These are phyloP conservation scores for Triops longicaudatus DNA, from an alignment of 1,140 invertebrate species.

Conservation along the genomic window DNA sequence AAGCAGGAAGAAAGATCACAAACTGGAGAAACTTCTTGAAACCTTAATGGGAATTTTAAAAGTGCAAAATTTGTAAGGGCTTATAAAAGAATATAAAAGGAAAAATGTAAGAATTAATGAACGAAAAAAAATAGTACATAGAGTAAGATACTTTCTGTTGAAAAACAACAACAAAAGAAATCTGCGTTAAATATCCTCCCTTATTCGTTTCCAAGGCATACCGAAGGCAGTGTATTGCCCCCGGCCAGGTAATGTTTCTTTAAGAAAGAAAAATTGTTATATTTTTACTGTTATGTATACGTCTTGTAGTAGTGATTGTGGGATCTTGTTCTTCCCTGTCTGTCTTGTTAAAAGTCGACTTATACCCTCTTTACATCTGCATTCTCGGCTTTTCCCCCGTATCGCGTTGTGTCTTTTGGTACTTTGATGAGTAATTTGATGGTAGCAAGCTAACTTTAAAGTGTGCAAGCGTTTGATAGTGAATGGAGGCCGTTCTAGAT, in stretches of 20 bases:
- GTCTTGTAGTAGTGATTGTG: not conserved
- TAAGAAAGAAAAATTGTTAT: not conserved
- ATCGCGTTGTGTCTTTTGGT: not conserved
- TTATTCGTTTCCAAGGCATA: slow-evolving; percentile 25
- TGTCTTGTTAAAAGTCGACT: not conserved
- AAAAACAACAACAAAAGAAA: too few species aligned
- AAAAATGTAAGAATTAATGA: too few species aligned
- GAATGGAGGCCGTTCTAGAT: not conserved
- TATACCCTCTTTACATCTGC: not conserved
- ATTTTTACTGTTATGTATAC: not conserved
- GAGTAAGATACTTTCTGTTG: too few species aligned
- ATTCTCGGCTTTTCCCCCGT: not conserved
- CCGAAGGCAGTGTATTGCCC: slow-evolving; percentile 26
- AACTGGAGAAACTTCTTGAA: too few species aligned
- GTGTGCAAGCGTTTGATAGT: not conserved
- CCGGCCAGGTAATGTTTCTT: slow-evolving; percentile 29
- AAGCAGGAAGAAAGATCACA: not conserved
- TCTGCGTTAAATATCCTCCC: not conserved
- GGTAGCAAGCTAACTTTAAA: not conserved
- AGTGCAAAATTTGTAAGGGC: too few species aligned
- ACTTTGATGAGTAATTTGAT: not conserved
- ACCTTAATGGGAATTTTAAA: too few species aligned
- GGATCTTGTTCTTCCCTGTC: not conserved
- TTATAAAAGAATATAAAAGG: too few species aligned
- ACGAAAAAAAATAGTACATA: too few species aligned